Base-by-base conservation (phyloP, 2,113 vertebrate species). In the Trachemys scripta region DNA sequence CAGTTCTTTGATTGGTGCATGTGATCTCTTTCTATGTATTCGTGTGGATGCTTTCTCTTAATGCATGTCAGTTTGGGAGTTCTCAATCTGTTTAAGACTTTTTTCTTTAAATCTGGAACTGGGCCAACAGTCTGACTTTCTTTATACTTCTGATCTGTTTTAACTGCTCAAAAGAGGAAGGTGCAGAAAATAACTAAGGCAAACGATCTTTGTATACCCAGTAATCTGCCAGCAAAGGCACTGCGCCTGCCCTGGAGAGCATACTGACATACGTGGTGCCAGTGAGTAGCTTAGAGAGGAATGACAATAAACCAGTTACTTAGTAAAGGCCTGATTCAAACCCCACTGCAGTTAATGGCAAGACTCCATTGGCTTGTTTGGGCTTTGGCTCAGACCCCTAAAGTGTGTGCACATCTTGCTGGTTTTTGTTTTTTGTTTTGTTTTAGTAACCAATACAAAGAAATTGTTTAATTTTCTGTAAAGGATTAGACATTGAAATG, bases 11-110 rank as follows among this genome's bases (percentile, higher is more conserved):
- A 69, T 59, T 45, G 45, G 2, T 80, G 57, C 27, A 17, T 24
- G 42, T 45, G 69, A 29, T 35, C 45, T 89, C 53, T 85, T 31
- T 6, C 5, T 20, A 31, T 4, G 8, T 51, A 59, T 24, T 54
- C 69, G 10, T 3, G 3, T 4, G 11, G 42, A 49, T 1, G 1
- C 57, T 6, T 29, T 27, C 27, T 16, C 25, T 50, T 19, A n/a
- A 9, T n/a, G n/a, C 53, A 22, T 0, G 0, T 3, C 45, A 20
- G 20, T 27, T 6, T 13, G 16, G 57, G 49, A 62, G 17, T 13
- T 83, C 51, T 87, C 19, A 0, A 53, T 79, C 51, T 10, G 3
- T 9, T 4, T 54, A 17, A 31, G 76, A 35, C 25, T 1, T 10
- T 56, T 6, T 83, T 80, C 56, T 16, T 0, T 35, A 45, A 47